Evolutionary conservation across 2,888 invertebrate species (phyloP).

Genomic region (Drosophila quasianomalipes): DNA sequence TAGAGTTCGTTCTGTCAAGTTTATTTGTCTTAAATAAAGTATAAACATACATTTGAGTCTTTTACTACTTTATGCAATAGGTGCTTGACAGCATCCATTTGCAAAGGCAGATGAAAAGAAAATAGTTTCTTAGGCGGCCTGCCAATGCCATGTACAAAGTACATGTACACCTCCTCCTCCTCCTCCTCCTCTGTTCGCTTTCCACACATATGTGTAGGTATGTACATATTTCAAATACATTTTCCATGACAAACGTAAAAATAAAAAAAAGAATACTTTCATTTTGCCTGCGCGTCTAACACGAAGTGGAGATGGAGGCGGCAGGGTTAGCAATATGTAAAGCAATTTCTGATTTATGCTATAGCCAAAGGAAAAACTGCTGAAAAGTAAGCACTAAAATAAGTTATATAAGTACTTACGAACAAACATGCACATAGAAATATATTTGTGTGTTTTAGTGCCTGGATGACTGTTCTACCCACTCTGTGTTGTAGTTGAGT

Average conservation of each 20-base stretch:
- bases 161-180: background rate
- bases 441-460: background rate
- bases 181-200: background rate
- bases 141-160: conserved; percentile 55
- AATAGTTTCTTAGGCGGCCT: conserved; percentile 64
- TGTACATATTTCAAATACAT: conserved; percentile 34
- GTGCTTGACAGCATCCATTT: conserved; percentile 48
- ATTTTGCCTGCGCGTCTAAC: conserved; percentile 17
- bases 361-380: conserved; percentile 35
- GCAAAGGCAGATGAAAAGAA: conserved; percentile 67
- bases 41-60: conserved; percentile 11
- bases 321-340: conserved; percentile 2
- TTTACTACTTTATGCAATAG: conserved; percentile 47
- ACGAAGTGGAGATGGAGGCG: no score
- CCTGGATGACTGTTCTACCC: background rate
- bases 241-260: conserved; percentile 37
- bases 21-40: background rate
- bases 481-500: conserved; percentile 23
- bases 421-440: background rate
- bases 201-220: background rate
- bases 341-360: conserved; percentile 57
- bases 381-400: conserved; percentile 57
- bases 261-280: conserved; percentile 9
- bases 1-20: background rate
- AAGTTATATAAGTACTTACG: conserved; percentile 56